These are phyloP conservation scores for Nannoperca australis DNA, from an alignment of 2,797 vertebrate genomes.

Conservation along the genomic window DNA sequence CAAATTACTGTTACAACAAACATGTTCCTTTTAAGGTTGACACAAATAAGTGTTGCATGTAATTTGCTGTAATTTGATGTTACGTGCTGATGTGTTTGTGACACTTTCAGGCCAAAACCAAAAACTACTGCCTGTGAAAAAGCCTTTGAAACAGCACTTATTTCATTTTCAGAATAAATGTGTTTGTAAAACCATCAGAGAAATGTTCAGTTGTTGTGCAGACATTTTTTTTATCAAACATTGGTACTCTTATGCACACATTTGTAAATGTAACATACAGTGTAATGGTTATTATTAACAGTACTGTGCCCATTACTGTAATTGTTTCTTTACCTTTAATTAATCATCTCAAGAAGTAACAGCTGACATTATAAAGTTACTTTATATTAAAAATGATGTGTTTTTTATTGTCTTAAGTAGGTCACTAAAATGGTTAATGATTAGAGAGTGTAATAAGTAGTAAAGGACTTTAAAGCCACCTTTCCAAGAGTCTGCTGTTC, in stretches of 20 bases:
- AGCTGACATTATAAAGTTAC: background rate
- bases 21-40: background rate
- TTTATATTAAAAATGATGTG: background rate
- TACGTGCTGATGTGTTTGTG: background rate
- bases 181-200: too few species aligned
- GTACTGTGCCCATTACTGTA: background rate
- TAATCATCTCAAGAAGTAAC: too few species aligned
- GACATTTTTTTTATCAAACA: too few species aligned
- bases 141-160: background rate
- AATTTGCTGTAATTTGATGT: background rate
- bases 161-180: background rate
- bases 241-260: too few species aligned
- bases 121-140: background rate
- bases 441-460: too few species aligned
- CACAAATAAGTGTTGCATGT: background rate
- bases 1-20: background rate
- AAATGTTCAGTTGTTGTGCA: too few species aligned
- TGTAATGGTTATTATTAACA: too few species aligned
- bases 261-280: too few species aligned
- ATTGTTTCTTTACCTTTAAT: background rate
- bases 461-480: background rate
- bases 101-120: background rate
- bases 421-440: too few species aligned
- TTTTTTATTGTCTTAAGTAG: too few species aligned
- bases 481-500: constrained; percentile 9